Base-by-base conservation (phyloP, 1,140 invertebrate genomes). In the Drosophila mauritiana region DNA sequence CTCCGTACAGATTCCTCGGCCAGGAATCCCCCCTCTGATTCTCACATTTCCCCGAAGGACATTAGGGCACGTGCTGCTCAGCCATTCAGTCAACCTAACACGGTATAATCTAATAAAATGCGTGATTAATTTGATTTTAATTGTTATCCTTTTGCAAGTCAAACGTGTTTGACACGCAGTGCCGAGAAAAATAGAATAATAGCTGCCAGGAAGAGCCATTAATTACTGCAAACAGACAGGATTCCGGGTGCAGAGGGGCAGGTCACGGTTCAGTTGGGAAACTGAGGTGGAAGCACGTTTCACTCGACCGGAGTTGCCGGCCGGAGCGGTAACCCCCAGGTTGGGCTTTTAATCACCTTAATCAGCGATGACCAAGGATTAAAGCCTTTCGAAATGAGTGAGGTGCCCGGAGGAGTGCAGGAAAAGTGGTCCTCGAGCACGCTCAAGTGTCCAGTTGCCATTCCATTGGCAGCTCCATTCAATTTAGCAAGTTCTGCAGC, bases 121-220 rank as follows among this genome's bases (percentile, higher is more conserved):
- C 83, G 80, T 88, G 83, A 89, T 88, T 88, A 88, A 88, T 88
- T 88, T 78, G 84, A 88, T 88, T 88, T 88, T 88, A 89, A 88
- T 88, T 88, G 83, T 89, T 89, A 89, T 88, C 80, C 83, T 73
- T 89, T 86, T 59, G 75, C 75, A 64, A 86, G 83, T 69, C 70
- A 78, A 83, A 83, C 83, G 83, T 86, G 83, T 86, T 86, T 82
- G 73, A 72, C 65, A 67, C 53, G 61, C 70, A 65, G 48, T 42
- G 37, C 48, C 54, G 59, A 52, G 53, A 63, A 75, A 85, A 85
- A 64, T 82, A 69, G 70, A 79, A 86, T 88, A 83, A 86, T 82
- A 83, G 79, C 79, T 64, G 65, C 73, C 68, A 68, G 83, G 83
- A 88, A 79, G 75, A 79, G 78, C 75, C 83, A 88, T 86, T 86